Percentiles rank a stretch among this genome's conserved stretches.
These are phyloP conservation scores for Tupaia tana DNA, from an alignment of 2,113 vertebrate species.

Conservation along the genomic window DNA sequence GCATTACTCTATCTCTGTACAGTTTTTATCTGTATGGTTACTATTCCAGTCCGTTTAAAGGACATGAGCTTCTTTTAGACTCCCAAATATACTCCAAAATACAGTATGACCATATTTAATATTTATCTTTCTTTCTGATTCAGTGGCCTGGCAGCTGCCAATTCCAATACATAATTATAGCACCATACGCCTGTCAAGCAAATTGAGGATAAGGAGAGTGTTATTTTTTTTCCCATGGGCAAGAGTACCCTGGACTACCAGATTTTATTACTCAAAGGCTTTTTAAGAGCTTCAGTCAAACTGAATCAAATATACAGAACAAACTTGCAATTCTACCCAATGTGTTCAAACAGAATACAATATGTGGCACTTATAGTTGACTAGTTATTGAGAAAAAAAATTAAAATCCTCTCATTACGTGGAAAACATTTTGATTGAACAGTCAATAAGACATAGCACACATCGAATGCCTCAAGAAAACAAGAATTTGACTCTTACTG, in stretches of 20 bases:
- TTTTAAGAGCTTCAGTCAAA: slow-evolving; percentile 11
- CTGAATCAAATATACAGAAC: slow-evolving; percentile 34
- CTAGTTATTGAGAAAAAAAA: slow-evolving; percentile 50
- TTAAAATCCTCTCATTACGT: slow-evolving; percentile 43
- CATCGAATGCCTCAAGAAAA: background rate
- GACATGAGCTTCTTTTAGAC: background rate
- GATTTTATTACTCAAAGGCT: slow-evolving; percentile 41
- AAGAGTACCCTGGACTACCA: background rate
- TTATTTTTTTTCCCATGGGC: background rate
- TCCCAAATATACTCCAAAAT: background rate
- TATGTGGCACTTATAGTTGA: background rate
- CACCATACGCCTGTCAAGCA: slow-evolving; percentile 51
- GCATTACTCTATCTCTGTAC: background rate
- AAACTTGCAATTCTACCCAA: slow-evolving; percentile 46
- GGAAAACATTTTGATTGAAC: slow-evolving; percentile 21
- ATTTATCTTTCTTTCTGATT: slow-evolving; percentile 41
- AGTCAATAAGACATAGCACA: slow-evolving; percentile 25
- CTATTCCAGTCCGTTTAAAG: background rate
- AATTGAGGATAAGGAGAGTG: background rate
- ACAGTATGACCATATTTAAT: background rate
- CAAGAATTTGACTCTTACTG: background rate
- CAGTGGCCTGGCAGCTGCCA: slow-evolving; percentile 45
- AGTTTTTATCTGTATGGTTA: background rate
- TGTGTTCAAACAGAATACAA: background rate
- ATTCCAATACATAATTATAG: background rate